phyloP scores from a whole-genome alignment of 2,113 vertebrate genomes.

The Semicossyphus pulcher region DNA sequence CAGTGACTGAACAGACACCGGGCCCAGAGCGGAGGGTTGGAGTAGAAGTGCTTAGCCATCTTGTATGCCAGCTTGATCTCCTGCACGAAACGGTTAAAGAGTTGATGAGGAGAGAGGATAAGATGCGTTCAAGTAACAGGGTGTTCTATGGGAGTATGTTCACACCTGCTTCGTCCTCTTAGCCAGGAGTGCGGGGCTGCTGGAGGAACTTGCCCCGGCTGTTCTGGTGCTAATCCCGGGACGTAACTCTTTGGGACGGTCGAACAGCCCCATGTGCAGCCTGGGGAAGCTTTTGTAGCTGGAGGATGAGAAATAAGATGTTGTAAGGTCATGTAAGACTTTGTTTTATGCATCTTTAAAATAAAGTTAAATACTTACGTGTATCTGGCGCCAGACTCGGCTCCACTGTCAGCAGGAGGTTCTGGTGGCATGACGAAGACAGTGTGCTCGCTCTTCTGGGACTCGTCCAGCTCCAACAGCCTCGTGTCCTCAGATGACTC shows the following conservation, averaged over 20 bases:
- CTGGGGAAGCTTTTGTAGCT: constrained; percentile 94
- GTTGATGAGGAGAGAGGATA: too few relatives aligned
- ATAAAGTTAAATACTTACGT: constrained; percentile 78
- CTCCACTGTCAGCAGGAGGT: constrained; percentile 81
- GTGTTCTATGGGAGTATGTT: neutral
- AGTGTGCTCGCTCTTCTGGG: constrained; percentile 96
- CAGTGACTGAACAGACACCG: constrained; percentile 96
- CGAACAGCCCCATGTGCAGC: constrained; percentile 90
- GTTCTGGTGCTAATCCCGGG: constrained; percentile 86
- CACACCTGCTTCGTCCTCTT: constrained; percentile 97
- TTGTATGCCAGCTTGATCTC: constrained; percentile 97
- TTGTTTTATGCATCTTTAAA: too few relatives aligned
- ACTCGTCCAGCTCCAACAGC: constrained; percentile 95
- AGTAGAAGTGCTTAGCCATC: constrained; percentile 90
- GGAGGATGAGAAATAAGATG: constrained; percentile 5
- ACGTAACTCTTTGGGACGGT: constrained; percentile 88
- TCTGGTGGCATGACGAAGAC: constrained; percentile 96
- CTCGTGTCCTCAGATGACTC: constrained; percentile 90
- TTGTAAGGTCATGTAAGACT: too few relatives aligned
- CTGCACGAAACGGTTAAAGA: constrained; percentile 72
- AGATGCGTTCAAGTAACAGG: too few relatives aligned
- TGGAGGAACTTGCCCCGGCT: constrained; percentile 87
- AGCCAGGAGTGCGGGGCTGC: constrained; percentile 94
- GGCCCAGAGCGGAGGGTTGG: constrained; percentile 91
- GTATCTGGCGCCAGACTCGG: constrained; percentile 84